These are phyloP conservation scores for Eurytoma adleriae DNA, from an alignment of 2,888 invertebrate genomes.

Conservation along the genomic window DNA sequence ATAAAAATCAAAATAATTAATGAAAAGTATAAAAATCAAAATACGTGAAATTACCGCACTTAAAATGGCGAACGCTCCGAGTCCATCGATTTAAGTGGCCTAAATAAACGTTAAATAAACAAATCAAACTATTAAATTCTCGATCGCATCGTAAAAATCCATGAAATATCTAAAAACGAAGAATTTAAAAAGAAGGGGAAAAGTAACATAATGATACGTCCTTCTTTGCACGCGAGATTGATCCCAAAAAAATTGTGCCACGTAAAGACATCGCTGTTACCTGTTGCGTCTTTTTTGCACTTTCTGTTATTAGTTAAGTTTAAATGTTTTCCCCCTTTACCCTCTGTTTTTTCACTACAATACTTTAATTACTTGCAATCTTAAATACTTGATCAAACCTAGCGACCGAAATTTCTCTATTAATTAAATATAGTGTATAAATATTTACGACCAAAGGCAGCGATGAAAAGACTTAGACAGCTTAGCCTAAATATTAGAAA, in stretches of 20 bases:
- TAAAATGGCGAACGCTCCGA: constrained; percentile 41
- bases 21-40: constrained; percentile 27
- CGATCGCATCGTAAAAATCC: constrained; percentile 15
- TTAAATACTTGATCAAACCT: constrained; percentile 34
- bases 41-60: constrained; percentile 21
- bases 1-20: constrained; percentile 20
- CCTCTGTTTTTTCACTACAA: constrained; percentile 43
- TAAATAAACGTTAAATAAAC: constrained; percentile 30
- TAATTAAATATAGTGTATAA: constrained; percentile 39
- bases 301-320: constrained; percentile 54
- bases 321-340: constrained; percentile 45
- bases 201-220: constrained; percentile 41
- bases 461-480: constrained; percentile 22
- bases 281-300: constrained; percentile 66
- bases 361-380: constrained; percentile 21
- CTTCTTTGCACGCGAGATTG: constrained; percentile 54
- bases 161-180: constrained; percentile 8
- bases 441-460: constrained; percentile 46
- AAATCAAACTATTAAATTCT: constrained; percentile 23
- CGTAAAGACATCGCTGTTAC: constrained; percentile 68
- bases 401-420: constrained; percentile 39
- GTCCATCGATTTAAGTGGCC: constrained; percentile 54
- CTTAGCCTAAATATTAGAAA: constrained; percentile 21
- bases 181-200: neutral
- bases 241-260: constrained; percentile 66